Evolutionary conservation across 30 jellyfish, hydroid and myxozoan species (phyloP), one percentile per base, ranked within the genome.

Genomic region (Turritopsis rubra): DNA sequence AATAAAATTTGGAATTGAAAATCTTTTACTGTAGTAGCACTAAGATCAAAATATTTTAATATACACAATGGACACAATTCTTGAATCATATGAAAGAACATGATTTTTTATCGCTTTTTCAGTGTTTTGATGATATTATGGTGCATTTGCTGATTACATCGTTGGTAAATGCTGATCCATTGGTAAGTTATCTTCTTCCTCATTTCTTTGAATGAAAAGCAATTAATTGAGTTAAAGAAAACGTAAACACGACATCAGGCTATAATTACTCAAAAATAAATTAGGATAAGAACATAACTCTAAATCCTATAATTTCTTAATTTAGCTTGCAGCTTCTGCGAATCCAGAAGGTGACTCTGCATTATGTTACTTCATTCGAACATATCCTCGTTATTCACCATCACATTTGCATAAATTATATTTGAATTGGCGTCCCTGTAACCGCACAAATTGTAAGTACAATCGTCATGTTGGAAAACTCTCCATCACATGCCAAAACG

Each of bases 301-400:
- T 41, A 13, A 41, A 41, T 41, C 60, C 13, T 3, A 41, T 41
- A 41, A 41, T 41, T 41, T 41, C 13, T 1, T 54, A 1, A 71
- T 52, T 1, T 9, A 89, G 96, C 65, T 85, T 1, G 79, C 88
- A 13, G 25, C 81, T 8, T 22, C 84, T 84, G 81, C 78, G 66
- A 89, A 89, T 79, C 85, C 53, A 28, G 95, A 89, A 52, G 88
- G 86, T 24, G 96, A 89, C 71, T 80, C 96, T 3, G 96, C 96
- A n/a, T 65, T 89, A 18, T 84, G 88, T n/a, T 89, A 84, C 75
- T 89, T 84, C 79, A 27, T 89, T 75, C 85, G 81, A 52, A 89
- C 86, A 18, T 86, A 90, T 31, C 80, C 86, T 30, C 86, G 96
- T 20, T 76, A 84, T 17, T 76, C 94, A 7, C 94, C 94, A 8